These are phyloP conservation scores for Argyresthia goedartella DNA, from an alignment of 2,888 invertebrate species.

Conservation along the genomic window DNA sequence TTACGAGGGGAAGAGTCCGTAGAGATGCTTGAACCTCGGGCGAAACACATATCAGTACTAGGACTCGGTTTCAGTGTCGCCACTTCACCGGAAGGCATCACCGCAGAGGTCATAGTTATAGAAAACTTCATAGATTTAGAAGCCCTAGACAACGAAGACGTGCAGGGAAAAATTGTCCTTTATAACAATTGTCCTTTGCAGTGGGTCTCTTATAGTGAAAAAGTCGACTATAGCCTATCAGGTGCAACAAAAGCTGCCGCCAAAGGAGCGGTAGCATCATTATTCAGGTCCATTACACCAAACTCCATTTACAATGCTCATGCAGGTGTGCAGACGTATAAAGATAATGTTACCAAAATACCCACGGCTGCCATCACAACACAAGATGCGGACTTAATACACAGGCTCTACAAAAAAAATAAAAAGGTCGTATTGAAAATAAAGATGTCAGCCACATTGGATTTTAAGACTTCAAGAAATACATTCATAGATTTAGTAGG, in stretches of 20 bases:
- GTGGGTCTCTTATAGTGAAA: conserved; percentile 75
- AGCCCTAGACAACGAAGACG: conserved; percentile 47
- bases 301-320: conserved; percentile 84
- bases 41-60: conserved; percentile 73
- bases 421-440: conserved; percentile 60
- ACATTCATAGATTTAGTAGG: conserved; percentile 79
- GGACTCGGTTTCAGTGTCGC: conserved; percentile 80
- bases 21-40: conserved; percentile 74
- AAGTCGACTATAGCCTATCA: conserved; percentile 73
- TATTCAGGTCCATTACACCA: conserved; percentile 82
- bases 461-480: conserved; percentile 76
- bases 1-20: conserved; percentile 77
- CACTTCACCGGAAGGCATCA: conserved; percentile 80
- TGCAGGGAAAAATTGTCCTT: conserved; percentile 82
- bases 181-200: conserved; percentile 79
- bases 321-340: conserved; percentile 79
- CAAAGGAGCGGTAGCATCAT: conserved; percentile 80
- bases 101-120: conserved; percentile 80
- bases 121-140: conserved; percentile 76
- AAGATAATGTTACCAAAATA: conserved; percentile 70
- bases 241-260: conserved; percentile 79
- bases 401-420: conserved; percentile 73
- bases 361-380: conserved; percentile 82
- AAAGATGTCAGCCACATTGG: conserved; percentile 75
- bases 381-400: conserved; percentile 82